These are phyloP conservation scores for Solea solea DNA, from an alignment of 2,113 vertebrate genomes.

Conservation along the genomic window DNA sequence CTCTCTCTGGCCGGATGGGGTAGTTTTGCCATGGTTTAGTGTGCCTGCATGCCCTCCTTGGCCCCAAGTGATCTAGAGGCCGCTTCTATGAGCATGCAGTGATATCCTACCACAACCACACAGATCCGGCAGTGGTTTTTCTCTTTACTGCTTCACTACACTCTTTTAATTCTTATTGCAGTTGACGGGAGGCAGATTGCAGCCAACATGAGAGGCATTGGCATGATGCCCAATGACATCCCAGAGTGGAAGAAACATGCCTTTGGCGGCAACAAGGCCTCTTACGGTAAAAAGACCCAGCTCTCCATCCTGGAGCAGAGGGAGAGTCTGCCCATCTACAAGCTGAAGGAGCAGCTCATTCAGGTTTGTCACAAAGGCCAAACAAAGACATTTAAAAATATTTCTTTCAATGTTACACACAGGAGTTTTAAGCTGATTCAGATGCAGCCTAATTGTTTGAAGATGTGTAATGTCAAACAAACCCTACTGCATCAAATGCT, in stretches of 20 bases:
- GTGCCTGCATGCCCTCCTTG: conserved; percentile 9
- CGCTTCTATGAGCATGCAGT: not conserved
- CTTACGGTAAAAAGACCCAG: conserved; percentile 96
- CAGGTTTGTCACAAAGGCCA: conserved; percentile 82
- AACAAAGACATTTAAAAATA: too few species aligned
- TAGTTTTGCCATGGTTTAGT: conserved; percentile 23
- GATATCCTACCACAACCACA: conserved; percentile 1
- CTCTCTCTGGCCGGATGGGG: conserved; percentile 54
- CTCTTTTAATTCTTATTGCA: conserved; percentile 40
- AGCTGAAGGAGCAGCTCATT: conserved; percentile 97
- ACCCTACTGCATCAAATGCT: too few species aligned
- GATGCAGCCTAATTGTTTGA: too few species aligned
- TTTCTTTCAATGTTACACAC: too few species aligned
- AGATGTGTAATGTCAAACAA: too few species aligned
- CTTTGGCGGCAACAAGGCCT: conserved; percentile 98
- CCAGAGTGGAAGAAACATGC: conserved; percentile 99
- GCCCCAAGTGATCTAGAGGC: conserved; percentile 23
- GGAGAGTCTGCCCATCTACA: conserved; percentile 97
- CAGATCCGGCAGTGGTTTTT: not conserved
- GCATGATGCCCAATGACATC: conserved; percentile 99
- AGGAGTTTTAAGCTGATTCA: too few species aligned
- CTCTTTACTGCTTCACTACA: not conserved
- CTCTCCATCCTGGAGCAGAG: conserved; percentile 97
- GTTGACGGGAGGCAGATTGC: conserved; percentile 97
- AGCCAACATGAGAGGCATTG: conserved; percentile 98